Percentiles rank a stretch among this genome's conserved stretches.
Evolutionary conservation across 2,797 vertebrate genomes (phyloP).

Genomic region (Oceanodroma leucorhoa): DNA sequence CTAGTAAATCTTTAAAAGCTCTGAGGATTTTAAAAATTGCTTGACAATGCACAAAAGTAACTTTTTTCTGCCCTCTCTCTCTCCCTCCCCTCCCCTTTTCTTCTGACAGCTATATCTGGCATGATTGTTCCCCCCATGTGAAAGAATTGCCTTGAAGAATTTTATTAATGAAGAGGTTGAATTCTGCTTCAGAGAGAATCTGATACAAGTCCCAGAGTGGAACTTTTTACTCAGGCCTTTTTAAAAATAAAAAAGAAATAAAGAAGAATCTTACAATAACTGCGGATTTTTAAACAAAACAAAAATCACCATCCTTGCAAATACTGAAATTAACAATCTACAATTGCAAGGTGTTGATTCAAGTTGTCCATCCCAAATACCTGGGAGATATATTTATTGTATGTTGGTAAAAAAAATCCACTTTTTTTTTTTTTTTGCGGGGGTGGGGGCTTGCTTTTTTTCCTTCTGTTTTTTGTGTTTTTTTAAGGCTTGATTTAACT

Average conservation of each 20-base stretch:
- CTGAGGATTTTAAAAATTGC: constrained; percentile 4
- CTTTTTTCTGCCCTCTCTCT: background rate
- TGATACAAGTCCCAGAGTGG: constrained; percentile 88
- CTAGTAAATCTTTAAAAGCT: constrained; percentile 24
- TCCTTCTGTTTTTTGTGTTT: background rate
- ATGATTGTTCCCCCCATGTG: constrained; percentile 98
- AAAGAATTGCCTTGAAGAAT: constrained; percentile 87
- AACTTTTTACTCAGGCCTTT: constrained; percentile 97
- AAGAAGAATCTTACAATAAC: constrained; percentile 86
- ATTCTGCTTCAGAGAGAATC: constrained; percentile 81
- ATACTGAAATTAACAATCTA: constrained; percentile 79
- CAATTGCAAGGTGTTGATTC: constrained; percentile 80
- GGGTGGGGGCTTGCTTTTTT: background rate
- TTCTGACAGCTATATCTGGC: constrained; percentile 91
- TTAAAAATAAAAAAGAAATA: constrained; percentile 73
- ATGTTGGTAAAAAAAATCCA: constrained; percentile 74
- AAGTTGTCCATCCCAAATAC: constrained; percentile 69
- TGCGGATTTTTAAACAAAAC: constrained; percentile 82
- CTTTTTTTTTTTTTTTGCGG: constrained; percentile 33
- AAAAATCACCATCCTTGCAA: constrained; percentile 81
- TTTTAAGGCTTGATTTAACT: constrained; percentile 72
- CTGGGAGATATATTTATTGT: constrained; percentile 80
- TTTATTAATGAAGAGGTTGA: constrained; percentile 81
- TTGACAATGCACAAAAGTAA: constrained; percentile 28
- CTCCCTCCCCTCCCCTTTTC: constrained; percentile 61